Evolutionary conservation across 2,113 vertebrate species (phyloP).

Genomic region (Oreochromis aureus): DNA sequence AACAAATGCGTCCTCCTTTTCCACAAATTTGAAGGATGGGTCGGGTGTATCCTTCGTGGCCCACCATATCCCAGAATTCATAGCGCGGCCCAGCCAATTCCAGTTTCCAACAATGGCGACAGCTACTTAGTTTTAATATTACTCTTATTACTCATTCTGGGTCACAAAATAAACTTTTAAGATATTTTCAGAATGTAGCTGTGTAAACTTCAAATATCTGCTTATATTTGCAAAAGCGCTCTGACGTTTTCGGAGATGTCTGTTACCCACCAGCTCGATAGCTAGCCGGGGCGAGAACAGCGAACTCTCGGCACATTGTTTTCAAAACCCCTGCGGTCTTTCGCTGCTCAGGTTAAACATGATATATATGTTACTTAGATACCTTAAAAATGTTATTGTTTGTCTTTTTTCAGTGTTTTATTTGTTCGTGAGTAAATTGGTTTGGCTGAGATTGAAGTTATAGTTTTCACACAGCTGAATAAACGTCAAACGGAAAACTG

Average conservation of each 20-base stretch:
- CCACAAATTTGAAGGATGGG: background rate
- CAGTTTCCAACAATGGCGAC: background rate
- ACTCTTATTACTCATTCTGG: background rate
- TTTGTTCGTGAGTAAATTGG: too few species aligned
- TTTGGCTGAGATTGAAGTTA: too few species aligned
- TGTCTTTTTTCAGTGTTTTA: background rate
- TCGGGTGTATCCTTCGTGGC: fast-evolving
- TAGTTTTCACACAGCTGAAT: too few species aligned
- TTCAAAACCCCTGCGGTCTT: background rate
- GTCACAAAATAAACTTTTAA: background rate
- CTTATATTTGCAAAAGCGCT: background rate
- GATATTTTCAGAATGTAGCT: background rate
- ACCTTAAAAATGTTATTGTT: fast-evolving
- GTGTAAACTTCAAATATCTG: background rate
- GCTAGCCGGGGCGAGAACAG: background rate
- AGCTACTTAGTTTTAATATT: background rate
- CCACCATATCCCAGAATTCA: background rate
- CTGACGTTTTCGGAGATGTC: fast-evolving
- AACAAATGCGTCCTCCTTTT: background rate
- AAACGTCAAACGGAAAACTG: too few species aligned
- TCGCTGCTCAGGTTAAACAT: too few species aligned
- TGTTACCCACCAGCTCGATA: background rate
- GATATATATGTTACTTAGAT: background rate
- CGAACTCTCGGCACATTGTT: background rate
- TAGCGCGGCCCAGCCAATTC: fast-evolving